Base-by-base conservation (phyloP, 2,797 vertebrate genomes). In the Siniperca obscura region DNA sequence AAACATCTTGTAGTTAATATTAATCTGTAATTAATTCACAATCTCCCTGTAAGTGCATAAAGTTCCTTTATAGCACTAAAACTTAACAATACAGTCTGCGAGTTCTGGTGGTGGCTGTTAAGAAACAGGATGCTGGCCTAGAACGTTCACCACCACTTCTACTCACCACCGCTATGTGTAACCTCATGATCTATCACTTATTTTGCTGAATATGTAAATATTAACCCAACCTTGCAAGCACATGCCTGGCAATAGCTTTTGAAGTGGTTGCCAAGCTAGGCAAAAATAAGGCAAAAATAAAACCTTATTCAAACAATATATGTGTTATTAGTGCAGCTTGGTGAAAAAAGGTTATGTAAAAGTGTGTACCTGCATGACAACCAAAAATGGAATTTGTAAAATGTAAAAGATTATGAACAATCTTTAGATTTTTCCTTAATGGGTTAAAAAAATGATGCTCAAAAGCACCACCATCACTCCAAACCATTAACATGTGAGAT, bases 191-290 rank as follows among this genome's bases (percentile, higher is more conserved):
- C n/a, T 30, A 13, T 70, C 55, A 38, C 46, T 53, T 61, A 50
- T 19, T 52, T 67, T 34, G 10, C 14, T 44, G 30, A 44, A 42
- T 71, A 21, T 53, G 34, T 61, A 27, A 30, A 19, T 59, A 50
- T 44, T 55, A 56, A 62, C 44, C n/a, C 30, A 71, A 67, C 53
- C 17, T 30, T 12, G 27, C n/a, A 30, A 64, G 7, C 12, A 36
- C 21, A 46, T 14, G 13, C 11, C 44, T 69, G 42, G 46, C 19
- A 67, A 55, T 46, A 48, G 13, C 61, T 72, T 69, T 74, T 61
- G 44, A 6, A 13, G n/a, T n/a, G 5, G 3, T 74, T 82, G 52
- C 19, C 60, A 81, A 27, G 38, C 38, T 56, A 46, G 19, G n/a
- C n/a, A n/a, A n/a, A n/a, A n/a, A n/a, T n/a, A n/a, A 40, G 67